phyloP scores from a whole-genome alignment of 1,140 invertebrate genomes.

The Leucophenga varia region DNA sequence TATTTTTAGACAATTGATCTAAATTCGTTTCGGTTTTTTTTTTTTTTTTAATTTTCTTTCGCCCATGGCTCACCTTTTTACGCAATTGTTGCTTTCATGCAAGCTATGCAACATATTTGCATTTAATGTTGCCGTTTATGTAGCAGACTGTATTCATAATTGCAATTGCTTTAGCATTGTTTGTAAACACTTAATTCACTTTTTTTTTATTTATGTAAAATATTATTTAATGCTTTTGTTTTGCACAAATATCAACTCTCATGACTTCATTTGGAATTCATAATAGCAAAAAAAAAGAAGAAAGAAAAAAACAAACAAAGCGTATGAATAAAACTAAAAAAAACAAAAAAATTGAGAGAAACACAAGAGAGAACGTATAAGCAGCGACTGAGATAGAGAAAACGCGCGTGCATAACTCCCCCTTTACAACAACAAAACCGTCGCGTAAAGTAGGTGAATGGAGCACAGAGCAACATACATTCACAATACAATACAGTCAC shows the following conservation, averaged over 20 bases:
- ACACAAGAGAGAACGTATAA: slow-evolving; percentile 34
- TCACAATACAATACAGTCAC: slow-evolving; percentile 7
- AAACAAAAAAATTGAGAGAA: slow-evolving; percentile 10
- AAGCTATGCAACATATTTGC: slow-evolving; percentile 48
- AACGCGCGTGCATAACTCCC: not conserved
- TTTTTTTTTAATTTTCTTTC: slow-evolving; percentile 2
- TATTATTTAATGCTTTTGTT: slow-evolving; percentile 10
- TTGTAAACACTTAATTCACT: slow-evolving; percentile 49
- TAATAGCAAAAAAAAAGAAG: slow-evolving; percentile 8
- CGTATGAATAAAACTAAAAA: slow-evolving; percentile 11
- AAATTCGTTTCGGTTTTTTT: too few relatives aligned
- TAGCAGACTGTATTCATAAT: slow-evolving; percentile 1
- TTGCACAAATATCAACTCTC: slow-evolving; percentile 9
- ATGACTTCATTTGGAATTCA: slow-evolving; percentile 51
- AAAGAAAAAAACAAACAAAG: not conserved
- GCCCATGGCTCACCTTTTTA: slow-evolving; percentile 38
- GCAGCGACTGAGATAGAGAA: not conserved
- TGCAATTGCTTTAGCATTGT: slow-evolving; percentile 7
- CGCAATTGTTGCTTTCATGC: slow-evolving; percentile 35
- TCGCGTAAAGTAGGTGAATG: slow-evolving; percentile 53
- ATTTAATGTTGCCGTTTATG: slow-evolving; percentile 19
- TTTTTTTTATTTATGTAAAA: slow-evolving; percentile 27
- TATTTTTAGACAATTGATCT: too few relatives aligned
- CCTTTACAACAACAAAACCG: slow-evolving; percentile 2
- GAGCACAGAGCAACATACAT: slow-evolving; percentile 39